Evolutionary conservation across 2,888 invertebrate genomes (phyloP).

Genomic region (Celastrina argiolus): DNA sequence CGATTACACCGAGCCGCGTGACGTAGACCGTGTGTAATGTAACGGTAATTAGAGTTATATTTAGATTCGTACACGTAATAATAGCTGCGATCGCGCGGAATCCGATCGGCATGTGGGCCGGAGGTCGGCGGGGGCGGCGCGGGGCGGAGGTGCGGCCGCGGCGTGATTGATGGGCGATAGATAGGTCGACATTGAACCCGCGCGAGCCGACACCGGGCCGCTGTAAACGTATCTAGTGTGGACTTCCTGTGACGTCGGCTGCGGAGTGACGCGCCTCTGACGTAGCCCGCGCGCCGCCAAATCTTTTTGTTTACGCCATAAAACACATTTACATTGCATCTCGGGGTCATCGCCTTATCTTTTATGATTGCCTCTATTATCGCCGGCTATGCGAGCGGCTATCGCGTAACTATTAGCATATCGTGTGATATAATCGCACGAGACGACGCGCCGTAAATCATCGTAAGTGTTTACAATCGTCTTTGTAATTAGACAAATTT

Average conservation of each 20-base stretch:
- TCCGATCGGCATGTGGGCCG: conserved; percentile 27
- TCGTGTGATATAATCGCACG: background rate
- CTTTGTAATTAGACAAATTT: background rate
- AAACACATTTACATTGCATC: conserved; percentile 70
- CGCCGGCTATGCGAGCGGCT: conserved; percentile 41
- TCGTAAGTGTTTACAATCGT: background rate
- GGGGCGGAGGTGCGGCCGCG: conserved; percentile 28
- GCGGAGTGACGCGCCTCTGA: conserved; percentile 54
- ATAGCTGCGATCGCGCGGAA: conserved; percentile 25
- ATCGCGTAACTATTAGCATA: conserved; percentile 18
- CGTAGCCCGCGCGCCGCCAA: conserved; percentile 63
- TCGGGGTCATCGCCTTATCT: conserved; percentile 69
- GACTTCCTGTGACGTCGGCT: conserved; percentile 69
- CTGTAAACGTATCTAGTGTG: conserved; percentile 67
- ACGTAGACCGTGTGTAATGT: conserved; percentile 32
- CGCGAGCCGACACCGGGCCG: conserved; percentile 40
- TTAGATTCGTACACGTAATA: conserved; percentile 26
- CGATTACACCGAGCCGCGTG: conserved; percentile 22
- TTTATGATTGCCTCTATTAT: conserved; percentile 57
- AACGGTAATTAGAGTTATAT: conserved; percentile 37
- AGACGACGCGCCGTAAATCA: background rate
- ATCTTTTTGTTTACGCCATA: conserved; percentile 74
- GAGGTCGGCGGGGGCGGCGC: conserved; percentile 29
- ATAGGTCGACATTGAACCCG: conserved; percentile 75
- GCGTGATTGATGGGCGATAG: conserved; percentile 74